phyloP scores from a whole-genome alignment of 2,888 invertebrate genomes.

The Baronia brevicornis region DNA sequence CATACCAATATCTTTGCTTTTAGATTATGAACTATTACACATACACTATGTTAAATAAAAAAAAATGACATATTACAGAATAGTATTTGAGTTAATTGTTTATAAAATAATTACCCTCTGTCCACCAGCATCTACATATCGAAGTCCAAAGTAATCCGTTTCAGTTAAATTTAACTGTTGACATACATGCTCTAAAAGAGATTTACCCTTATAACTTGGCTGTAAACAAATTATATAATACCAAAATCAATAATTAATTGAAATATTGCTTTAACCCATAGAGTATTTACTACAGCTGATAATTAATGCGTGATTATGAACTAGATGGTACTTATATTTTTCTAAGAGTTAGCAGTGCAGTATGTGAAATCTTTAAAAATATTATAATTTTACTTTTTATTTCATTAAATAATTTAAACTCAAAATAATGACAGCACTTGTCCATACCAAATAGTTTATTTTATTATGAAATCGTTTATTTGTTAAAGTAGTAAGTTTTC shows the following conservation, averaged over 20 bases:
- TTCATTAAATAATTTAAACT: too few relatives aligned
- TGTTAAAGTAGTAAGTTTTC: too few relatives aligned
- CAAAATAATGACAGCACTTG: too few relatives aligned
- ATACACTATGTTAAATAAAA: not conserved
- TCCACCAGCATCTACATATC: constrained; percentile 91
- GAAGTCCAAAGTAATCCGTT: constrained; percentile 95
- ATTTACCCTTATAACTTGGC: constrained; percentile 93
- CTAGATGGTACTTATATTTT: too few relatives aligned
- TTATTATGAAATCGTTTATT: too few relatives aligned
- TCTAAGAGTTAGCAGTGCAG: too few relatives aligned
- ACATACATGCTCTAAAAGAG: constrained; percentile 92
- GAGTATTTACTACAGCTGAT: too few relatives aligned
- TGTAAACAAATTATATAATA: constrained; percentile 36
- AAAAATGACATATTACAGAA: not conserved
- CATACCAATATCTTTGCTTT: not conserved
- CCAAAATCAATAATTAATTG: not conserved
- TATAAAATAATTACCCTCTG: constrained; percentile 83
- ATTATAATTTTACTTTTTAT: too few relatives aligned
- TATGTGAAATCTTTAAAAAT: too few relatives aligned
- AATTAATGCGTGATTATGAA: too few relatives aligned
- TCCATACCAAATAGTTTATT: too few relatives aligned
- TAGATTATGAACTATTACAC: not conserved
- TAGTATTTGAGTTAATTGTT: constrained; percentile 1
- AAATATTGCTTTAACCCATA: too few relatives aligned
- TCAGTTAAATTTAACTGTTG: constrained; percentile 92